Evolutionary conservation across 2,797 vertebrate genomes (phyloP).

Genomic region (Spheniscus humboldti): DNA sequence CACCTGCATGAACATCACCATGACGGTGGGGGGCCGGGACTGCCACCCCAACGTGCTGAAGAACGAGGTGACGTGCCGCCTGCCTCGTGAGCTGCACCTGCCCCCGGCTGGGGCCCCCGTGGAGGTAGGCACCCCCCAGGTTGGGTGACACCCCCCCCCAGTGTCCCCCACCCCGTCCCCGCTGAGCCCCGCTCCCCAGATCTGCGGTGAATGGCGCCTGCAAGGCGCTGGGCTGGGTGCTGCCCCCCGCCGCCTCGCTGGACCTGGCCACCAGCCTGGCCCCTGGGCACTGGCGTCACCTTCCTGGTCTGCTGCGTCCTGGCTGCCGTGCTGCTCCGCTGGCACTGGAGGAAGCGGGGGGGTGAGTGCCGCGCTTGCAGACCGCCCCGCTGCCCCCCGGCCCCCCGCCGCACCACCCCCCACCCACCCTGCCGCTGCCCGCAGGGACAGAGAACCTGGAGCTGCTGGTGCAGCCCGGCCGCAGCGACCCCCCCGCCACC

Average conservation of each 20-base stretch:
- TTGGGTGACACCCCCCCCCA: not conserved
- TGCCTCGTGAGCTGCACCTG: slow-evolving; percentile 82
- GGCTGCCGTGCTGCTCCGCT: slow-evolving; percentile 76
- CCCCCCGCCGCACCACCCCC: fast-evolving
- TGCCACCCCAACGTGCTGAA: slow-evolving; percentile 86
- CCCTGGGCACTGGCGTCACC: slow-evolving; percentile 81
- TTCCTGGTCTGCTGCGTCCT: slow-evolving; percentile 78
- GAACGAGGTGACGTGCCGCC: slow-evolving; percentile 87
- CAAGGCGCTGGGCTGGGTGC: slow-evolving; percentile 79
- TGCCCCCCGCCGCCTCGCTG: slow-evolving; percentile 68
- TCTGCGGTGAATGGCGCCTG: slow-evolving; percentile 84
- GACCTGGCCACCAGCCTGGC: slow-evolving; percentile 78
- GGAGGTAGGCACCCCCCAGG: slow-evolving; percentile 68
- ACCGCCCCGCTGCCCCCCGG: fast-evolving
- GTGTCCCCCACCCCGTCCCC: fast-evolving
- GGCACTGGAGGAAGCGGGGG: slow-evolving; percentile 76
- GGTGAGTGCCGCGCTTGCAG: not conserved
- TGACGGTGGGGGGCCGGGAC: slow-evolving; percentile 82
- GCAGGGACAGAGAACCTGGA: slow-evolving; percentile 55
- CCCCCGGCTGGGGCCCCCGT: slow-evolving; percentile 75
- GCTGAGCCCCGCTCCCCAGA: slow-evolving; percentile 62
- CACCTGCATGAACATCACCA: slow-evolving; percentile 85
- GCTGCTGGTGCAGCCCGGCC: not conserved
- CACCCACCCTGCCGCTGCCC: not conserved
- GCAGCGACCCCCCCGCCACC: not conserved